Evolutionary conservation across 2,888 invertebrate species (phyloP).

Genomic region (Tetramorium bicarinatum): DNA sequence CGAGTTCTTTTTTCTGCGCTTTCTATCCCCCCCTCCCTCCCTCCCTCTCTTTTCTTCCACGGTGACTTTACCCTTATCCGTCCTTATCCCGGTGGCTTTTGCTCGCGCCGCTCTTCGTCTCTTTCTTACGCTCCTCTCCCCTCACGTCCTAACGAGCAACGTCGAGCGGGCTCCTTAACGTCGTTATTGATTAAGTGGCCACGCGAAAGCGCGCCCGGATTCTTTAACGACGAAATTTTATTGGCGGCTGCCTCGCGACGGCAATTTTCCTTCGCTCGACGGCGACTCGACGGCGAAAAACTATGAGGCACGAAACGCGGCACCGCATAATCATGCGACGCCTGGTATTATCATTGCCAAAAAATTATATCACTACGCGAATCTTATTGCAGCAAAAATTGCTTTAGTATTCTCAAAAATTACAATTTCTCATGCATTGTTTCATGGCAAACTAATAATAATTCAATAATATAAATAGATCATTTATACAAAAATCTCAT

Average conservation of each 20-base stretch:
- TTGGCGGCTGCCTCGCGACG: slow-evolving; percentile 48
- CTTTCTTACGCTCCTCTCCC: slow-evolving; percentile 15
- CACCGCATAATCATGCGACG: not conserved
- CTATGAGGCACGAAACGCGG: slow-evolving; percentile 26
- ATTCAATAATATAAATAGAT: slow-evolving; percentile 3
- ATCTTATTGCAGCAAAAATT: not conserved
- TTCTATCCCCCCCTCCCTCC: slow-evolving; percentile 12
- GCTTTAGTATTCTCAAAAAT: not conserved
- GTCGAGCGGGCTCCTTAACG: slow-evolving; percentile 72
- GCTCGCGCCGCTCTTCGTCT: slow-evolving; percentile 25
- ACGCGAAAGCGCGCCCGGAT: slow-evolving; percentile 66
- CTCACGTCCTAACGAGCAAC: slow-evolving; percentile 67
- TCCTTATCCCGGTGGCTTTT: slow-evolving; percentile 35
- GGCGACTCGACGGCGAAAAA: slow-evolving; percentile 17
- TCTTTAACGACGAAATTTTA: slow-evolving; percentile 61
- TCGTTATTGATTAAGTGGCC: slow-evolving; percentile 79
- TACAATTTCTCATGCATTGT: not conserved
- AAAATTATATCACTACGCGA: slow-evolving; percentile 11
- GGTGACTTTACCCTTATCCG: slow-evolving; percentile 59
- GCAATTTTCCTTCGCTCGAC: slow-evolving; percentile 26
- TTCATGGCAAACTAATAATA: not conserved
- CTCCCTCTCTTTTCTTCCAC: not conserved
- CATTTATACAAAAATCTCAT: not conserved
- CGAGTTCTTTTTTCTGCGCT: slow-evolving; percentile 27
- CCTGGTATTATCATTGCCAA: not conserved